phyloP scores from a whole-genome alignment of 2,113 vertebrate species.

The Rhinolophus sinicus region DNA sequence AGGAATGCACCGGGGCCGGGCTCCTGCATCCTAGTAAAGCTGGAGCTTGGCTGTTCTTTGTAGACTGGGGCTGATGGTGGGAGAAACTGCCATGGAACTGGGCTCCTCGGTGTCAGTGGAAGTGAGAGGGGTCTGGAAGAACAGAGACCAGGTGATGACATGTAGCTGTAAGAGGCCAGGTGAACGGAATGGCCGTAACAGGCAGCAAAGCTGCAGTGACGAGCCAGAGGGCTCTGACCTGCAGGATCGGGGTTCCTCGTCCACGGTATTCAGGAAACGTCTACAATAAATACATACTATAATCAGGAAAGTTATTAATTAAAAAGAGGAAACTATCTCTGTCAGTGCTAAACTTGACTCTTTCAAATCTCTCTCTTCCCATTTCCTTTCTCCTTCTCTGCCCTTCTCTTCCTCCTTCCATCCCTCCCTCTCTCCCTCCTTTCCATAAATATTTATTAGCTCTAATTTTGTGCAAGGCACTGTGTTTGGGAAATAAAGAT shows the following conservation, averaged over 20 bases:
- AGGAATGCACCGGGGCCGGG: not conserved
- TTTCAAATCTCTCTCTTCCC: not conserved
- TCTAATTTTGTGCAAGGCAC: not conserved
- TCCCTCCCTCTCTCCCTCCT: not conserved
- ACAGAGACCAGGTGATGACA: not conserved
- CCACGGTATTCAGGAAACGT: not conserved
- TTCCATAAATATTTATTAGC: not conserved
- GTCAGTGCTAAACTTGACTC: not conserved
- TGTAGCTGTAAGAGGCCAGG: not conserved
- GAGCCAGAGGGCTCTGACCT: not conserved
- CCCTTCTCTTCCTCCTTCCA: not conserved
- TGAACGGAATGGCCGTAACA: fast-evolving
- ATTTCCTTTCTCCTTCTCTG: not conserved
- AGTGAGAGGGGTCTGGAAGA: not conserved
- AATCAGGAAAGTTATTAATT: not conserved
- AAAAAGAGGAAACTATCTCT: not conserved
- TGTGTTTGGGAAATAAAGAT: not conserved
- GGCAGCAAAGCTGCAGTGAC: not conserved
- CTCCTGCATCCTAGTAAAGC: not conserved
- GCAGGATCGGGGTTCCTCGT: not conserved
- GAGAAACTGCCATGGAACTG: not conserved
- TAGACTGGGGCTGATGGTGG: not conserved
- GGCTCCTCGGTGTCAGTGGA: not conserved
- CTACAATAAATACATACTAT: not conserved
- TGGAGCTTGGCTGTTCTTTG: not conserved